A percentile compares a stretch with the other conserved stretches of the same genome.
phyloP scores from a whole-genome alignment of 2,888 invertebrate genomes.

The Xanthostigma xanthostigma region DNA sequence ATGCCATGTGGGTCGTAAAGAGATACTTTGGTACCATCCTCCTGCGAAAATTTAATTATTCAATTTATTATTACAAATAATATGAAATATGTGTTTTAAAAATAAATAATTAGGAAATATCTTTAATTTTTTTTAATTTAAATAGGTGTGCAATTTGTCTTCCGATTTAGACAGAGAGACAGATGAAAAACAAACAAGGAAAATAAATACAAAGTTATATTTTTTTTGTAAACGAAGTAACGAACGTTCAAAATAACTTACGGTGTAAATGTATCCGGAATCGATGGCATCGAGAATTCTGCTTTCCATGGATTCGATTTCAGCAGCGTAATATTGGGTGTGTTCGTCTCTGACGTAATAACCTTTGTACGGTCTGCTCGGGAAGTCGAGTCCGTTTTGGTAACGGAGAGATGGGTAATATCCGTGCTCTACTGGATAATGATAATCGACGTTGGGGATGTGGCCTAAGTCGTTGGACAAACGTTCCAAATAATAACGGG shows the following conservation, averaged over 20 bases:
- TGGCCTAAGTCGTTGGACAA: slow-evolving; percentile 53
- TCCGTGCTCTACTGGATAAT: slow-evolving; percentile 29
- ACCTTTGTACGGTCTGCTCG: slow-evolving; percentile 41
- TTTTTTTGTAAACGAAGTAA: no score
- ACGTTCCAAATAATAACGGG: slow-evolving; percentile 62
- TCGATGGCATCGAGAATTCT: slow-evolving; percentile 42
- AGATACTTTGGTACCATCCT: slow-evolving; percentile 17
- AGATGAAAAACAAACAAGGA: slow-evolving; percentile 1
- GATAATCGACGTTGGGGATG: slow-evolving; percentile 38
- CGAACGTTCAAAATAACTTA: slow-evolving; percentile 15
- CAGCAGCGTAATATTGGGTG: slow-evolving; percentile 18
- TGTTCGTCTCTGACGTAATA: slow-evolving; percentile 30
- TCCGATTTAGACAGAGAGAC: no score
- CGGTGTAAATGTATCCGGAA: slow-evolving; percentile 31
- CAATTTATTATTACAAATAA: slow-evolving; percentile 15
- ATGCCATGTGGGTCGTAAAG: slow-evolving; percentile 35
- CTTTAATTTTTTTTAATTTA: no score
- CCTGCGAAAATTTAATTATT: slow-evolving; percentile 7
- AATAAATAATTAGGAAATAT: no score
- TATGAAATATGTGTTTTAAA: no score
- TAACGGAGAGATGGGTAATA: slow-evolving; percentile 47
- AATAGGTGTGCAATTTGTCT: no score
- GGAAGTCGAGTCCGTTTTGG: slow-evolving; percentile 49
- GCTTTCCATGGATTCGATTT: slow-evolving; percentile 31
- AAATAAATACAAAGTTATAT: background rate